These are phyloP conservation scores for Lissonota sp. DNA, from an alignment of 2,888 invertebrate genomes.

Conservation along the genomic window DNA sequence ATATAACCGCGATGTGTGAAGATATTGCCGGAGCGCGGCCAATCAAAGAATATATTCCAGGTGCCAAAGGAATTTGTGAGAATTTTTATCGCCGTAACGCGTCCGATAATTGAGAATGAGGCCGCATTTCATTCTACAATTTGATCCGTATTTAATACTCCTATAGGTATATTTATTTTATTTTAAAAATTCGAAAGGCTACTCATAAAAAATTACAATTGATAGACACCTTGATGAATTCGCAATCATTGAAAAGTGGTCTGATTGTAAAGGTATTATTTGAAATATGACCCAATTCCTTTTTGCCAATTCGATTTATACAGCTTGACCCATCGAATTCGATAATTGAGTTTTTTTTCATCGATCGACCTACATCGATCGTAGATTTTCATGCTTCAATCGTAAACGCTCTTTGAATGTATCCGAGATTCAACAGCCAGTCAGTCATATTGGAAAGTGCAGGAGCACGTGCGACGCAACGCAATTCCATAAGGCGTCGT, in stretches of 20 bases:
- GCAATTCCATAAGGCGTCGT: conserved; percentile 67
- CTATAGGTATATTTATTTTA: too few species aligned
- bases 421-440: not conserved
- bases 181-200: too few species aligned
- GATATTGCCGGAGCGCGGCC: not conserved
- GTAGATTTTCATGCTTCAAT: not conserved
- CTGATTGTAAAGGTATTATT: too few species aligned
- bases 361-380: not conserved
- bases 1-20: not conserved
- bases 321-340: not conserved
- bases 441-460: conserved; percentile 73
- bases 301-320: too few species aligned
- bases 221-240: too few species aligned
- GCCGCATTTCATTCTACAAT: too few species aligned
- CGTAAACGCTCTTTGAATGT: not conserved
- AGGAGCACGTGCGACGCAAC: conserved; percentile 68
- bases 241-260: too few species aligned
- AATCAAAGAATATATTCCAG: conserved; percentile 1
- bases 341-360: not conserved
- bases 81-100: conserved; percentile 1
- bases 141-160: too few species aligned
- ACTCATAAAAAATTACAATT: too few species aligned
- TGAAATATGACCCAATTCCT: too few species aligned
- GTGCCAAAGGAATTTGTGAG: not conserved
- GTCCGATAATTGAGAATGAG: not conserved